Base-by-base conservation (phyloP, 2,888 invertebrate species). In the Adineta ricciae region DNA sequence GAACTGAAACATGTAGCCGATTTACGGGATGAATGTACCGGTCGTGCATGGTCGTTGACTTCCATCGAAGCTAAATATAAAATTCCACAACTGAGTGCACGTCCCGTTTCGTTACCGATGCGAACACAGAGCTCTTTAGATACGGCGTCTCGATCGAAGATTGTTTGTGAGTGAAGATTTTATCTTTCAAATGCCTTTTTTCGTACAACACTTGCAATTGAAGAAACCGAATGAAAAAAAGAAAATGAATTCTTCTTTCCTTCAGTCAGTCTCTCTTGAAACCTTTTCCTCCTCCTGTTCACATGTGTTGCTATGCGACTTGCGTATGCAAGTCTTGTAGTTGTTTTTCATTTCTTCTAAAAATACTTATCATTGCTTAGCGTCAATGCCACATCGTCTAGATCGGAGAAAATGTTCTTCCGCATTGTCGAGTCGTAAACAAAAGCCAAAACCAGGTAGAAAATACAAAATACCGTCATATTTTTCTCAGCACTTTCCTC, bases 11-110 rank as follows among this genome's bases (percentile, higher is more conserved):
- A 88, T 86, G 88, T 90, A 41, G 88, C 89, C 0, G 87, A 87
- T 54, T 88, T 90, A n/a, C 87, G 90, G 46, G 90, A 90, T 86
- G 89, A 90, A 87, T 90, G 90, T 86, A 87, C 88, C 41, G 87
- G 88, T 83, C 87, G 90, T 38, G 88, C 89, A 36, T 49, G 83
- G 24, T 41, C 52, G 41, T 56, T 9, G 5, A 50, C 3, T 19
- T 19, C 50, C 5, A 19, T 19, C 1, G 14, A 64, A 64, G 8
- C 32, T 32, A 64, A 32, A 64, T 32, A 64, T 64, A 16, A 36
- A 32, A 32, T 1, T 64, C 32, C 5, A 16, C 64, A 19, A 32
- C 11, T 7, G 11, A 56, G 11, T 56, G 11, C 16, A 16, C 16
- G 0, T 19, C 32, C 64, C 27, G 1, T 5, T 32, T 27, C 32